phyloP scores from a whole-genome alignment of 1,140 invertebrate genomes.

The Drosophila nigrodunni region DNA sequence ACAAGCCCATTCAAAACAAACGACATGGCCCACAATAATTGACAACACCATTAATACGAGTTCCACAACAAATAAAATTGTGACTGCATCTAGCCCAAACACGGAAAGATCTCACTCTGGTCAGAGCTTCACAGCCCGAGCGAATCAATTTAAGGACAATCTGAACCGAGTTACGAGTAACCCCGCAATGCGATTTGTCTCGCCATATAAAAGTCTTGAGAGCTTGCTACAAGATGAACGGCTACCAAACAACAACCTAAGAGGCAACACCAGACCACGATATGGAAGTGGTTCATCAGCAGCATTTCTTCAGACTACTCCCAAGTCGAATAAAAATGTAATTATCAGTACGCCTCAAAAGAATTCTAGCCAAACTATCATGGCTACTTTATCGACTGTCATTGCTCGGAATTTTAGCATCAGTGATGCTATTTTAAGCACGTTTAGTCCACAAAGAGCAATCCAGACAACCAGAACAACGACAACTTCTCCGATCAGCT shows the following conservation, averaged over 20 bases:
- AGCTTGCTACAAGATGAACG: conserved; percentile 76
- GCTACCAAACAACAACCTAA: conserved; percentile 38
- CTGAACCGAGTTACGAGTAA: conserved; percentile 65
- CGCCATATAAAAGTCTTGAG: conserved; percentile 81
- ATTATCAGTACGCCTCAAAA: conserved; percentile 41
- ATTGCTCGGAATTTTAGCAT: conserved; percentile 73
- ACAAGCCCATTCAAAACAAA: conserved; percentile 39
- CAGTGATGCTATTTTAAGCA: conserved; percentile 73
- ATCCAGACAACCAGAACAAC: conserved; percentile 24
- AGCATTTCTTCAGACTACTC: conserved; percentile 59
- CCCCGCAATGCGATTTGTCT: conserved; percentile 72
- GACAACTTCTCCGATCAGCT: neutral
- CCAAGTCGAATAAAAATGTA: conserved; percentile 62
- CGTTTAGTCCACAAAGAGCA: conserved; percentile 56
- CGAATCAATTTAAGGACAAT: conserved; percentile 68
- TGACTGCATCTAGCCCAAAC: conserved; percentile 24
- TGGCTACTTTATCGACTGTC: conserved; percentile 55
- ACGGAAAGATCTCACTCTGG: conserved; percentile 34
- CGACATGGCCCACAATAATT: conserved; percentile 4
- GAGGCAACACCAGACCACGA: conserved; percentile 55
- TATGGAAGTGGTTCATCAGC: conserved; percentile 36
- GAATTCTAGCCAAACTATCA: conserved; percentile 57
- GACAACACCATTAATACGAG: conserved; percentile 7
- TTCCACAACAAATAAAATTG: conserved; percentile 16
- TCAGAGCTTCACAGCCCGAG: conserved; percentile 65